These are phyloP conservation scores for Microdon myrmicae DNA, from an alignment of 2,888 invertebrate genomes.

Conservation along the genomic window DNA sequence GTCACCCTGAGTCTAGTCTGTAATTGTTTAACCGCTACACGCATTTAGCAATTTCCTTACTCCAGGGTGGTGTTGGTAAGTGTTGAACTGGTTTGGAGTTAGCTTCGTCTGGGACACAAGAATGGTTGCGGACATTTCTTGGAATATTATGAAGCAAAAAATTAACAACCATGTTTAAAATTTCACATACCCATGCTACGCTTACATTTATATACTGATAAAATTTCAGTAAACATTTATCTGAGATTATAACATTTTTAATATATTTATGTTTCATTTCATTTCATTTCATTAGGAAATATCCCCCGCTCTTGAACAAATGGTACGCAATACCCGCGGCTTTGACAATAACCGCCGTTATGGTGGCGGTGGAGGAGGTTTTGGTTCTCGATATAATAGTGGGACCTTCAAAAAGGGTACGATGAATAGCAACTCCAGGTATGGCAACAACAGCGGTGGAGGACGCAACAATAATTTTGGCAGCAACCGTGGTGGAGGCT, in stretches of 20 bases:
- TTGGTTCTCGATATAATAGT: slow-evolving; percentile 57
- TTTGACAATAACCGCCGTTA: slow-evolving; percentile 71
- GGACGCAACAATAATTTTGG: slow-evolving; percentile 46
- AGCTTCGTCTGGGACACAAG: too few relatives aligned
- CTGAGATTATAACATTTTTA: too few relatives aligned
- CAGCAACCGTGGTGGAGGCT: slow-evolving; percentile 34
- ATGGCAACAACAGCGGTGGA: slow-evolving; percentile 56
- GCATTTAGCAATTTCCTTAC: too few relatives aligned
- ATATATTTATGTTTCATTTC: slow-evolving; percentile 6
- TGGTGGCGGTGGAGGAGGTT: slow-evolving; percentile 65
- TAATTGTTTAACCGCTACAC: too few relatives aligned
- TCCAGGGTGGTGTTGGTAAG: too few relatives aligned
- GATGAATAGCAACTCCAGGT: slow-evolving; percentile 55
- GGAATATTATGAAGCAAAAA: too few relatives aligned
- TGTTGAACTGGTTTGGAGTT: too few relatives aligned
- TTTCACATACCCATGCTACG: too few relatives aligned
- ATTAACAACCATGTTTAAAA: too few relatives aligned
- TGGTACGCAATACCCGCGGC: slow-evolving; percentile 74
- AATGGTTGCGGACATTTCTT: too few relatives aligned
- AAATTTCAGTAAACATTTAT: background rate
- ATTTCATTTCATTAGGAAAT: slow-evolving; percentile 71
- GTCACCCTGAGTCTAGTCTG: too few relatives aligned
- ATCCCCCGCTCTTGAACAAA: slow-evolving; percentile 84
- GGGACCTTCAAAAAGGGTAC: slow-evolving; percentile 57
- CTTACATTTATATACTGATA: background rate